Conservation (phyloP, 2,888 invertebrate species). For the Norana najaformis region DNA sequence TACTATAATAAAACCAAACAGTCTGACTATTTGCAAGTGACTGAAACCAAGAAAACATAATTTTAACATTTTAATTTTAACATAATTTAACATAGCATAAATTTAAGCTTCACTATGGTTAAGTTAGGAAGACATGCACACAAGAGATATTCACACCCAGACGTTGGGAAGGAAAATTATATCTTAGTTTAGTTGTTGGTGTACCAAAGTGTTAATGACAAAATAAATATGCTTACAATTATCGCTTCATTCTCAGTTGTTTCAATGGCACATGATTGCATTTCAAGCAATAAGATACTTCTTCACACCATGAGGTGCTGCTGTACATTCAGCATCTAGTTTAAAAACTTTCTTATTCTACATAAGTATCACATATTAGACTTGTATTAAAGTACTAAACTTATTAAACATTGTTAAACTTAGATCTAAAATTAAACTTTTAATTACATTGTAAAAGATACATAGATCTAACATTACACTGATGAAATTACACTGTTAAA, state of each 20-base stretch:
- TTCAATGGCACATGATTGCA: background rate
- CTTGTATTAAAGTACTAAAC: background rate
- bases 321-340: background rate
- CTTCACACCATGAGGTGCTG: background rate
- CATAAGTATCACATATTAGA: background rate
- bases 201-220: too few species aligned
- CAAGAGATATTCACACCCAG: background rate
- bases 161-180: background rate
- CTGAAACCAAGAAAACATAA: background rate
- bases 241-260: background rate
- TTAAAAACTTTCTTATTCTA: background rate
- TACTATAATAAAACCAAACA: background rate
- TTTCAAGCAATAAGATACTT: background rate
- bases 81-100: background rate
- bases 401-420: background rate
- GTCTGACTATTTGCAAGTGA: background rate
- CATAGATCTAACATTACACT: background rate
- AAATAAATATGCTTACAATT: too few species aligned
- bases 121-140: background rate
- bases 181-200: background rate
- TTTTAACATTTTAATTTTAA: background rate
- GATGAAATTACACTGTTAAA: background rate
- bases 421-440: background rate
- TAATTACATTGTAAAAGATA: background rate
- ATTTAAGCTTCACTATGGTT: background rate